Conservation (phyloP, 2,113 vertebrate species). For the Lynx canadensis region DNA sequence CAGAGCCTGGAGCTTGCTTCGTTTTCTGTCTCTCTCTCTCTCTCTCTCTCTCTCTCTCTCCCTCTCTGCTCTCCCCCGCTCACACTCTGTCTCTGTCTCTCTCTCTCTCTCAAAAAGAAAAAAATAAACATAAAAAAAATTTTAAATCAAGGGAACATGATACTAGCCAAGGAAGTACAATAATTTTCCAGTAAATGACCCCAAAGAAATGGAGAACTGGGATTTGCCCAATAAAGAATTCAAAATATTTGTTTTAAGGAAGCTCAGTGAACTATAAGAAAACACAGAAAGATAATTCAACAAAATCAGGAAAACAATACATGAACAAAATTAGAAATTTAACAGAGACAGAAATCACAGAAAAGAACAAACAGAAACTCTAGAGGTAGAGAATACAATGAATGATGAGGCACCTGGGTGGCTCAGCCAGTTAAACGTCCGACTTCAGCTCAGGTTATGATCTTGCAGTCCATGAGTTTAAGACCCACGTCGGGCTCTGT, state of each 20-base stretch:
- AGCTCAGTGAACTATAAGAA: neutral
- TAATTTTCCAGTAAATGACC: neutral
- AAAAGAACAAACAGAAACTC: neutral
- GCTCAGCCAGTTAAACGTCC: too few relatives aligned
- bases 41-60: too few relatives aligned
- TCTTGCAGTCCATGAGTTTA: too few relatives aligned
- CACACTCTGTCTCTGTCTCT: too few relatives aligned
- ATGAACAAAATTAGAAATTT: neutral
- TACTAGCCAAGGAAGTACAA: neutral
- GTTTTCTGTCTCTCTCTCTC: too few relatives aligned
- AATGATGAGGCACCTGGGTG: neutral
- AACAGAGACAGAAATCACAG: neutral
- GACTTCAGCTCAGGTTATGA: too few relatives aligned
- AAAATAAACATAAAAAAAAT: too few relatives aligned
- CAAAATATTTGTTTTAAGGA: neutral
- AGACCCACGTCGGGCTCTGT: too few relatives aligned
- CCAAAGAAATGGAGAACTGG: neutral
- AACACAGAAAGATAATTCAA: constrained; percentile 8
- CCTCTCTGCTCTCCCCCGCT: too few relatives aligned
- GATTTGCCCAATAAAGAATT: neutral
- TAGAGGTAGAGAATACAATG: neutral
- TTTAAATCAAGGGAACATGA: neutral
- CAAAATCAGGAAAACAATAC: neutral
- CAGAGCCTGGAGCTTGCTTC: too few relatives aligned
- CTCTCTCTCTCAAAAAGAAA: too few relatives aligned